phyloP scores from a whole-genome alignment of 2,888 invertebrate species.

The Formica aserva region DNA sequence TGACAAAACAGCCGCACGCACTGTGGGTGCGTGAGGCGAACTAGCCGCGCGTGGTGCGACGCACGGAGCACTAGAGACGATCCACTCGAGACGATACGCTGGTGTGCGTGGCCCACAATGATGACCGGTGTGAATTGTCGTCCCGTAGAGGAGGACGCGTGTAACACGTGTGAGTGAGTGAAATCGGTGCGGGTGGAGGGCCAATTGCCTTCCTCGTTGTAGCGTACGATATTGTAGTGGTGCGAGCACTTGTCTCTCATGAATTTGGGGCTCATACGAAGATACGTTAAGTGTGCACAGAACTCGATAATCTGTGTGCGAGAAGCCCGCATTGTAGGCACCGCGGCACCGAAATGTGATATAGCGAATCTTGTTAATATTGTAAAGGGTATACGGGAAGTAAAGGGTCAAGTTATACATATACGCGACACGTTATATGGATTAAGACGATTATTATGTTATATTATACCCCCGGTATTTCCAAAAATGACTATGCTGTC shows the following conservation, averaged over 20 bases:
- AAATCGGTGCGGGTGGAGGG: conserved; percentile 29
- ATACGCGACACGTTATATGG: not conserved
- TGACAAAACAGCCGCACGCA: conserved; percentile 63
- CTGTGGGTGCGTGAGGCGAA: conserved; percentile 59
- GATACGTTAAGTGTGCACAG: conserved; percentile 21
- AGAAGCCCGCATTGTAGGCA: conserved; percentile 37
- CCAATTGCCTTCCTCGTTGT: conserved; percentile 28
- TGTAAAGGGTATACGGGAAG: conserved; percentile 20
- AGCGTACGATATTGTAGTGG: conserved; percentile 3
- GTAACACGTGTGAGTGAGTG: conserved; percentile 20
- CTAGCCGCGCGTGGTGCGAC: conserved; percentile 59
- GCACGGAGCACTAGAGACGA: conserved; percentile 39
- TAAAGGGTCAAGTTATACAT: conserved; percentile 22
- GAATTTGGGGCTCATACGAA: conserved; percentile 36
- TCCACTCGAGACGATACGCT: conserved; percentile 58
- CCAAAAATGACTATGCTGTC: not conserved
- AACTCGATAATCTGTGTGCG: conserved; percentile 42
- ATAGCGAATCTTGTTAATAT: conserved; percentile 34
- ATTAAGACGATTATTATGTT: conserved; percentile 22
- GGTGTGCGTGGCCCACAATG: conserved; percentile 40
- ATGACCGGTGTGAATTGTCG: conserved; percentile 53
- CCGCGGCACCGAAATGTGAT: conserved; percentile 40
- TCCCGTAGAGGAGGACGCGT: conserved; percentile 12
- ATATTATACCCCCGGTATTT: not conserved
- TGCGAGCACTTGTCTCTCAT: conserved; percentile 35